Base-by-base conservation (phyloP, 2,888 invertebrate species). In the Oscheius sp. region DNA sequence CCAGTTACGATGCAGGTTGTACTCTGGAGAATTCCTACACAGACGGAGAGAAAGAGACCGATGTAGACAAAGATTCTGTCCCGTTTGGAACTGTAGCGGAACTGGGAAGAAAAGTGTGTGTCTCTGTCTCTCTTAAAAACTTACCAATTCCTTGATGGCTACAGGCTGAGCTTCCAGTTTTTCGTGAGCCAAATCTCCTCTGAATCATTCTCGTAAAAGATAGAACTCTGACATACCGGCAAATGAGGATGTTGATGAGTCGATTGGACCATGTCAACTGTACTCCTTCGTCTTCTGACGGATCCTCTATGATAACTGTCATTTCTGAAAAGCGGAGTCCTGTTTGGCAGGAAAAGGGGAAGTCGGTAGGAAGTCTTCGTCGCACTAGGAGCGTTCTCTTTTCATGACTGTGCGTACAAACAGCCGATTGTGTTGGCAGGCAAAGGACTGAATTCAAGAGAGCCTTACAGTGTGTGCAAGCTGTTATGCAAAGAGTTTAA, bases 151-250 rank as follows among this genome's bases (percentile, higher is more conserved):
- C 42, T 58, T 66, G 47, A 74, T 50, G 7, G 68, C 29, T 32
- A 74, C 68, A 2, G 74, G 74, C 33, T 57, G 47, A 7, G 74
- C 66, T 48, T 74, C 74, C n/a, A 74, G 29, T 59, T 74, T 74
- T 59, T 74, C 74, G 29, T 74, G 50, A 11, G 74, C 66, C n/a
- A 74, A 42, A 32, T 74, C 74, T 32, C 74, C 74, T 59, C 74
- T 74, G 37, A 62, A 72, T 33, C 29, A 53, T 53, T 53, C 10
- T 53, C 29, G 3, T 4, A 35, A 13, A 35, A 33, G n/a, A n/a
- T 21, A 33, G 0, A 68, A 72, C 55, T 33, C 21, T 21, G 21
- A 21, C 21, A 21, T 53, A 74, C 74, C 74, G 66, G 21, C 74
- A 74, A 11, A 74, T 48, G n/a, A 74, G 59, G 29, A 60, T 74